Base-by-base conservation (phyloP, 2,888 invertebrate genomes). In the Eremobia ochroleuca region DNA sequence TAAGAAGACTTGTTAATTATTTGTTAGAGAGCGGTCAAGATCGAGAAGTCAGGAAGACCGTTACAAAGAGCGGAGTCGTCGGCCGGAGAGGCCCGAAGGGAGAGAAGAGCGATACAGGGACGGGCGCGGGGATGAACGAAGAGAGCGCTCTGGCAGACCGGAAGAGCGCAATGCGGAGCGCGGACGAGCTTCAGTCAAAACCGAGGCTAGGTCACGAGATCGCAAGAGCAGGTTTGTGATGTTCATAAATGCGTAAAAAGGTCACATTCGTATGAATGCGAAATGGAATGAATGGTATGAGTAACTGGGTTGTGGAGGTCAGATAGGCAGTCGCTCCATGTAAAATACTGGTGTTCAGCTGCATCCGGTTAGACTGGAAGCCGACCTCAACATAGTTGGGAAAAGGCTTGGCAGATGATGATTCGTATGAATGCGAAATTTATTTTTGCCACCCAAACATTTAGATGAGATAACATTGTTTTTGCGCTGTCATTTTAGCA, bases 41-140 rank as follows among this genome's bases (percentile, higher is more conserved):
- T 92, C 93, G 1, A 87, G 90, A 62, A 95, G 94, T 85, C 92
- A 89, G 9, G 94, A 94, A 40, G 93, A 92, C 2, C 94, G 93
- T 9, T 93, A 89, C 81, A 91, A 90, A 69, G 94, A 94, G 28
- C 91, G 92, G 43, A 90, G 40, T 77, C 87, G 91, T 61, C 86
- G 86, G 40, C 75, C 86, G 4, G 91, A 84, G 70, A 86, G 87
- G 28, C 76, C 85, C 6, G 91, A 91, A 8, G 86, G 80, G 1
- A 88, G 90, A 68, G 91, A 89, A 31, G 92, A 92, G 52, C 86
- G 90, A 1, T 91, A 87, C 82, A 88, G 86, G 58, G 85, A 85
- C 11, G 75, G 75, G 13, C 86, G 85, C 59, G 86, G 76, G 0
- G 85, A 86, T n/a, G 86, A 86, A 3, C 82, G 89, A 9, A 87